Conservation (phyloP, 2,113 vertebrate genomes). For the Sorex fumeus region DNA sequence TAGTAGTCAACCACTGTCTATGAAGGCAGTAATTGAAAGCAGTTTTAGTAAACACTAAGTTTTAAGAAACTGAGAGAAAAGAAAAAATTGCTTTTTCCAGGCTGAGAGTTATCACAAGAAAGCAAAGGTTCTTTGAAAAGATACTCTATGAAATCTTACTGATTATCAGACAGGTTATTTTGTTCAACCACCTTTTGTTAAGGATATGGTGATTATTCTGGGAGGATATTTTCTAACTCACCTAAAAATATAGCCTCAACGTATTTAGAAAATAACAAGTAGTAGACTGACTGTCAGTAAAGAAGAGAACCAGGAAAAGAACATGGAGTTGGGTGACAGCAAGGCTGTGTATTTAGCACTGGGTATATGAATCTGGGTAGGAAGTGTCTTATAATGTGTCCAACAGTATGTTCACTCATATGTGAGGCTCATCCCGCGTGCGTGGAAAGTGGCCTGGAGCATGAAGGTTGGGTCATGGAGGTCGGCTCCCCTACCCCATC, state of each 20-base stretch:
- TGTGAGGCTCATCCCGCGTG: no score
- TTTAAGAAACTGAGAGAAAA: conserved; percentile 70
- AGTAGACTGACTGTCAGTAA: not conserved
- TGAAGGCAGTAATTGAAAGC: conserved; percentile 18
- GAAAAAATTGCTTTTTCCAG: conserved; percentile 72
- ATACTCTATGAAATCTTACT: conserved; percentile 29
- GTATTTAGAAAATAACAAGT: conserved; percentile 56
- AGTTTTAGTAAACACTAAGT: not conserved
- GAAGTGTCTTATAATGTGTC: no score
- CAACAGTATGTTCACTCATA: no score
- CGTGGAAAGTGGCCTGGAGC: no score
- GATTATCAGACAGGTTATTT: conserved; percentile 48
- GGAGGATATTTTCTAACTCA: conserved; percentile 56
- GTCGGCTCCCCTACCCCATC: no score
- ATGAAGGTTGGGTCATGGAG: no score
- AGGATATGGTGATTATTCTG: not conserved
- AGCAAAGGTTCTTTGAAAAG: conserved; percentile 8
- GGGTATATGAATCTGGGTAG: not conserved
- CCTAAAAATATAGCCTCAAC: conserved; percentile 34
- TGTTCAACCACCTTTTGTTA: conserved; percentile 1
- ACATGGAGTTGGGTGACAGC: fast-evolving
- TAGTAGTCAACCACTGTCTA: conserved; percentile 18
- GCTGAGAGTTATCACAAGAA: conserved; percentile 71
- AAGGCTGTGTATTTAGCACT: not conserved
- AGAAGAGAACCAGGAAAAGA: conserved; percentile 1